phyloP scores from a whole-genome alignment of 2,888 invertebrate species.

The Melanotus villosus region DNA sequence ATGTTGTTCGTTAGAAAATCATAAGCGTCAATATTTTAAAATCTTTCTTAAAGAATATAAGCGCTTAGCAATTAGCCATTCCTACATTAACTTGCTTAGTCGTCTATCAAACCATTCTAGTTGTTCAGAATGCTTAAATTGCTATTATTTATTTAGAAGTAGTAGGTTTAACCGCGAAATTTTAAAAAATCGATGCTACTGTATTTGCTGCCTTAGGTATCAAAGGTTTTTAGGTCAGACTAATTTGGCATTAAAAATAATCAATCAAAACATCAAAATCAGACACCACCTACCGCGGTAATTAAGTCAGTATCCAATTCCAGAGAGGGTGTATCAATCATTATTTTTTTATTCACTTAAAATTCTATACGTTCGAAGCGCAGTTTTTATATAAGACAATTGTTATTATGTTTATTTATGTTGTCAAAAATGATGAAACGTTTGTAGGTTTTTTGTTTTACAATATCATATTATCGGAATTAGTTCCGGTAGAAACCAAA shows the following conservation, averaged over 20 bases:
- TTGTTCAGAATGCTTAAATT: too few species aligned
- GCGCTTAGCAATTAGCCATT: too few species aligned
- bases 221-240: conserved; percentile 11
- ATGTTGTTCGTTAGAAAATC: too few species aligned
- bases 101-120: too few species aligned
- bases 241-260: conserved; percentile 35
- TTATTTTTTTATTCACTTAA: conserved; percentile 42
- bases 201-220: not conserved
- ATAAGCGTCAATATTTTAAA: too few species aligned
- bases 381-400: conserved; percentile 34
- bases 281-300: conserved; percentile 47
- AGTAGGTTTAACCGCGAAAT: too few species aligned
- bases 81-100: too few species aligned
- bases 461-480: conserved; percentile 17
- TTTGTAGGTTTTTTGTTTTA: conserved; percentile 27
- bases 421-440: conserved; percentile 44
- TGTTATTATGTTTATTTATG: conserved; percentile 42
- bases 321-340: conserved; percentile 44
- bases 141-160: too few species aligned
- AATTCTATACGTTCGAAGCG: conserved; percentile 17
- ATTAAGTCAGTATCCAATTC: conserved; percentile 48
- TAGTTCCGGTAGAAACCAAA: conserved; percentile 27
- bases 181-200: too few species aligned
- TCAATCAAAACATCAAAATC: conserved; percentile 47
- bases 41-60: too few species aligned